Evolutionary conservation across 2,888 invertebrate species (phyloP), one percentile per base, ranked within the genome.

Genomic region (Synergus gifuensis): DNA sequence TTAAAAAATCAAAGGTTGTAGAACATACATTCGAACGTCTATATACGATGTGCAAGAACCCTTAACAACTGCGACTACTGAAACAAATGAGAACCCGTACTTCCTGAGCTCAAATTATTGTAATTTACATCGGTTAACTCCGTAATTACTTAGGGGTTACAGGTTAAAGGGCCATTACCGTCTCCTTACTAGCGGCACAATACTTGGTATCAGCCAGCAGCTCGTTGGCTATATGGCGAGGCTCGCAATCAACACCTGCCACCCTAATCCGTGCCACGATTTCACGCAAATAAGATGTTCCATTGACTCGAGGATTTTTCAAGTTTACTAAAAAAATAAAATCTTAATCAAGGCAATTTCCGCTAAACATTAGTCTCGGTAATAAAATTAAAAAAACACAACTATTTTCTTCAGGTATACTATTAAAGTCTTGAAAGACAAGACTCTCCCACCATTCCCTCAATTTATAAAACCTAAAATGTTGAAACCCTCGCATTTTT

Each of bases 91-190:
- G 82, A 79, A 83, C 81, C 83, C 81, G 80, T 83, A 85, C 86
- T 87, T 88, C 85, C 88, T 87, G 83, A 81, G 82, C 84, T 83
- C 86, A 89, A 89, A 90, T 90, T 89, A 89, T 90, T 90, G 88
- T 89, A 89, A 90, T 90, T 89, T 90, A 86, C 89, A 88, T 89
- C 88, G 85, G 89, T 89, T 90, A 89, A 89, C 87, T 88, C 86
- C 83, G 86, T 89, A 89, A 89, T 90, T 89, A 88, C 88, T 88
- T 81, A 84, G 84, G 78, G 88, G 88, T 86, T 86, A 86, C 86
- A 87, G 88, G 89, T 89, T 90, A 89, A 89, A 87, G 87, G 86
- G 85, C 86, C 86, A 90, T 89, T 89, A 89, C 84, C 87, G 87
- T 87, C 85, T 87, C 84, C 84, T 85, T 73, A 54, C 83, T 78